Evolutionary conservation across 1,140 invertebrate genomes (phyloP).

Genomic region (Drosophila ercepeae): DNA sequence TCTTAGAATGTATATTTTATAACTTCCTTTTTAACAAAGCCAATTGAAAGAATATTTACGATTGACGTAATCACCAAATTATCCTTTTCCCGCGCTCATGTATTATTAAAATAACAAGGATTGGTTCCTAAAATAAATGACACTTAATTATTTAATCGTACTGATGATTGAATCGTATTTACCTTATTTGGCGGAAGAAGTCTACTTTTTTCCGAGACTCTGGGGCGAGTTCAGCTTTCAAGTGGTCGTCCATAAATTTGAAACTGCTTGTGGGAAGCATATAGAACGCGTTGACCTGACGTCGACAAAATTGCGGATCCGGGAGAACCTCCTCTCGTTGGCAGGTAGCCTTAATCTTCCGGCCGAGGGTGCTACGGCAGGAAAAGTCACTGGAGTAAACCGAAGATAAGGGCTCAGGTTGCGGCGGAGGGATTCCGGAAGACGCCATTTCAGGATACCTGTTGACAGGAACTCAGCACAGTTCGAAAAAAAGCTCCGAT

Average conservation of each 20-base stretch:
- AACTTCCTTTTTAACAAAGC: neutral
- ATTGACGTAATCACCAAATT: no score
- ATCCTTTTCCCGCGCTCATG: no score
- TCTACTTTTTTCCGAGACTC: neutral
- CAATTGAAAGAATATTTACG: neutral
- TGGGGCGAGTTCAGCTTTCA: neutral
- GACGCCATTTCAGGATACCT: neutral
- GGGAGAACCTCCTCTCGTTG: neutral
- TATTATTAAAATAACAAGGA: neutral
- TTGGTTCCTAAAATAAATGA: neutral
- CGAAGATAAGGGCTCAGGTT: neutral
- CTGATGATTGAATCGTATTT: neutral
- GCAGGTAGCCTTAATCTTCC: neutral
- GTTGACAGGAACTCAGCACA: neutral
- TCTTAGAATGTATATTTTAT: no score
- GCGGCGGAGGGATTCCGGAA: neutral
- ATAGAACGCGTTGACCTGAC: neutral
- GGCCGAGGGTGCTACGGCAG: neutral
- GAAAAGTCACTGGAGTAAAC: neutral
- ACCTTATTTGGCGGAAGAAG: slow-evolving; percentile 1
- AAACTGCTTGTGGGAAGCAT: neutral
- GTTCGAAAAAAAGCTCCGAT: neutral
- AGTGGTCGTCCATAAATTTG: neutral
- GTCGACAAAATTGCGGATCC: neutral
- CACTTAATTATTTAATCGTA: neutral